phyloP scores from a whole-genome alignment of 2,888 invertebrate species.

The Drosophila nr. fundita region DNA sequence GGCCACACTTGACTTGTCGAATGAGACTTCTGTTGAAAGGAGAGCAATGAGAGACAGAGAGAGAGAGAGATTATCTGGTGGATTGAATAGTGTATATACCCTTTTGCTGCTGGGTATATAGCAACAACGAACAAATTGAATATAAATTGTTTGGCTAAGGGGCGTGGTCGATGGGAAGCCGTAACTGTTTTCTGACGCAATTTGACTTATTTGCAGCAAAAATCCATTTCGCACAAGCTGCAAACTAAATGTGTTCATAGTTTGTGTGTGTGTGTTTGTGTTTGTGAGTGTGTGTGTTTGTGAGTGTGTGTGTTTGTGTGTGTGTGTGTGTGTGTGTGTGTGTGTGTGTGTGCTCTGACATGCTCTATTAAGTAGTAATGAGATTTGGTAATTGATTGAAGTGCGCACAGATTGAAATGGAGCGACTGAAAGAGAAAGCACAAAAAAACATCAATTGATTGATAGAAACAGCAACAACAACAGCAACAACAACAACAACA shows the following conservation, averaged over 20 bases:
- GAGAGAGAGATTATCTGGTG: not conserved
- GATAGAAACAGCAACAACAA: slow-evolving; percentile 39
- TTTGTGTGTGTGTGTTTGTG: slow-evolving; percentile 1
- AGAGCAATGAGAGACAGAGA: no score
- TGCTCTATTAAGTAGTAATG: slow-evolving; percentile 79
- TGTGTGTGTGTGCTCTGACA: slow-evolving; percentile 37
- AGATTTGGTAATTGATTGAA: slow-evolving; percentile 80
- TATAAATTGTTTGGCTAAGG: slow-evolving; percentile 7
- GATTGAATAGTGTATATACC: not conserved
- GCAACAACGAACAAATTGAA: slow-evolving; percentile 36
- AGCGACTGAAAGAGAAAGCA: slow-evolving; percentile 2
- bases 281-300: slow-evolving; percentile 7
- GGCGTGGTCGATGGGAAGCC: slow-evolving; percentile 11
- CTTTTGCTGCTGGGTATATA: not conserved
- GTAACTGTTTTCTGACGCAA: slow-evolving; percentile 38
- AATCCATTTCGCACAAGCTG: slow-evolving; percentile 40
- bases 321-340: slow-evolving; percentile 9
- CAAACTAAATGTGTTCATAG: slow-evolving; percentile 45
- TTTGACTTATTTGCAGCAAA: slow-evolving; percentile 49
- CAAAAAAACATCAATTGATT: slow-evolving; percentile 61
- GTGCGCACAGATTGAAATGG: slow-evolving; percentile 42
- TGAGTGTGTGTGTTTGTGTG: slow-evolving; percentile 7
- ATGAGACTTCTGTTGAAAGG: not conserved
- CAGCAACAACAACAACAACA: slow-evolving; percentile 8
- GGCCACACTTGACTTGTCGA: not conserved